Conservation (phyloP, 2,888 invertebrate species). For the Euplagia quadripunctaria region DNA sequence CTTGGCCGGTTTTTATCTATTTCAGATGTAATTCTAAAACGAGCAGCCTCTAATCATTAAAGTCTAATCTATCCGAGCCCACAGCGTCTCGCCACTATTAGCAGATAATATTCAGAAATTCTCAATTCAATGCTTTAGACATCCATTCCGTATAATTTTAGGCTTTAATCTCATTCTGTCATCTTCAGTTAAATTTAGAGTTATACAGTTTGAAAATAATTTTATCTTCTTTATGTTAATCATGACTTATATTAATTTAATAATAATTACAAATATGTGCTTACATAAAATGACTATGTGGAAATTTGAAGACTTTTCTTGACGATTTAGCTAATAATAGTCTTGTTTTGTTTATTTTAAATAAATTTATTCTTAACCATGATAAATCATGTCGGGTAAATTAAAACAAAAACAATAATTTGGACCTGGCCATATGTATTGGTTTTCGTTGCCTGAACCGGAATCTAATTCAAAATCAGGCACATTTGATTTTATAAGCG, state of each 20-base stretch:
- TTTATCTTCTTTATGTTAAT: background rate
- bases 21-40: background rate
- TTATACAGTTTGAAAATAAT: background rate
- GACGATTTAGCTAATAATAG: too few species aligned
- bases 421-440: too few species aligned
- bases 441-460: too few species aligned
- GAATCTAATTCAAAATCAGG: too few species aligned
- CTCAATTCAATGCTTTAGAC: background rate
- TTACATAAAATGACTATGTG: too few species aligned
- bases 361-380: too few species aligned
- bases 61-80: conserved; percentile 5
- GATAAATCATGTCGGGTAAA: too few species aligned
- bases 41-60: background rate
- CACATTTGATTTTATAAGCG: too few species aligned
- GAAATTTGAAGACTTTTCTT: too few species aligned
- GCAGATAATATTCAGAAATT: conserved; percentile 5
- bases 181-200: background rate
- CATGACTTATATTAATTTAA: background rate
- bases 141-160: conserved; percentile 11
- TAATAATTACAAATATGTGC: too few species aligned
- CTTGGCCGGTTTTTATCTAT: background rate
- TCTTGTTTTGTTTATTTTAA: too few species aligned
- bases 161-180: conserved; percentile 6
- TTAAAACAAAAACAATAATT: too few species aligned
- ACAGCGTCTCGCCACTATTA: background rate